Conservation (phyloP, 2,888 invertebrate genomes). For the Leptinotarsa haldemani region DNA sequence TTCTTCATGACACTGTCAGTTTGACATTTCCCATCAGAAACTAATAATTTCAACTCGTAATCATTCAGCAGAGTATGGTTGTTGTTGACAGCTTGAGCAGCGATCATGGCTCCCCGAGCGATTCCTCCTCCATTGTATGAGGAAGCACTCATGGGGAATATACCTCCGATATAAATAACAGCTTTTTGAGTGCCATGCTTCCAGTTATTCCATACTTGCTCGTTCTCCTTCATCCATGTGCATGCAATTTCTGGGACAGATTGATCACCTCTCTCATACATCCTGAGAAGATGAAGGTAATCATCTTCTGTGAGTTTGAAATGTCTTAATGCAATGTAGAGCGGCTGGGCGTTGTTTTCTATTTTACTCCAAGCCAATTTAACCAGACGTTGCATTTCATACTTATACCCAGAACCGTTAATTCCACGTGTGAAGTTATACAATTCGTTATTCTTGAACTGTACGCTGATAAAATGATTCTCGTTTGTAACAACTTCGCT, state of each 20-base stretch:
- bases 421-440: constrained; percentile 53
- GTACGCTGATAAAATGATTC: constrained; percentile 68
- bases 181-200: constrained; percentile 50
- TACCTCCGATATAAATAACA: constrained; percentile 74
- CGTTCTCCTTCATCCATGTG: constrained; percentile 72
- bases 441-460: constrained; percentile 74
- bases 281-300: constrained; percentile 64
- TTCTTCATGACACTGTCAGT: constrained; percentile 80
- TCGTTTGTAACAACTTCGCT: constrained; percentile 71
- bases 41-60: constrained; percentile 71
- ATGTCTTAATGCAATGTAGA: constrained; percentile 68
- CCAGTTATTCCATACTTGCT: constrained; percentile 67
- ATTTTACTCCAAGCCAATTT: constrained; percentile 76
- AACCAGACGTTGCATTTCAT: constrained; percentile 75
- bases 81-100: constrained; percentile 73
- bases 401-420: constrained; percentile 69
- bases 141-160: constrained; percentile 76
- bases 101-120: constrained; percentile 73
- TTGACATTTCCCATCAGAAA: constrained; percentile 76
- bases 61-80: constrained; percentile 65
- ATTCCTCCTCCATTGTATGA: constrained; percentile 73
- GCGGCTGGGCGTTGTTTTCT: constrained; percentile 67
- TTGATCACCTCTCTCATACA: constrained; percentile 44
- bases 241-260: constrained; percentile 71
- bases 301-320: constrained; percentile 68